Base-by-base conservation (phyloP, 1,140 invertebrate species). In the Papilio xuthus region DNA sequence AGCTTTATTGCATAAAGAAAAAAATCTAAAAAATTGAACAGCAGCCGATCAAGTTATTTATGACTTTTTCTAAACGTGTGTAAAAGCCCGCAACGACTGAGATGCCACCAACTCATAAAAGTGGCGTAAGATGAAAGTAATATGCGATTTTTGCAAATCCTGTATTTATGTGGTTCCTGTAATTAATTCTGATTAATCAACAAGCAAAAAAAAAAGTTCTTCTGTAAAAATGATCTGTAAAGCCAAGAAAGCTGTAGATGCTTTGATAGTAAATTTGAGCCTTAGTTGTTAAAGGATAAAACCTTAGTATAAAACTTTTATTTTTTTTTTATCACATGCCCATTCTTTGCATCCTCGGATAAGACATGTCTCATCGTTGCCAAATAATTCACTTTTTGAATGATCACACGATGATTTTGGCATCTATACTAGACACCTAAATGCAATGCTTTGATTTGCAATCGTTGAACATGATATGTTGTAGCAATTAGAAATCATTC, bases 381-480 rank as follows among this genome's bases (percentile, higher is more conserved):
- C 74, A 76, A 76, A 76, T 76, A 42, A 76, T 76, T 63, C 74
- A 76, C 53, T 56, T 37, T 15, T 41, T 76, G 56, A 76, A 32
- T 76, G 53, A 76, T 63, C 53, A 76, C 37, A 76, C 53, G 50
- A 60, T 63, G 26, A 76, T n/a, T 10, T 13, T 60, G 74, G 74
- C 50, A 76, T 76, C 28, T 42, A 26, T 76, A 63, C 20, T 20
- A 76, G 50, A 76, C 53, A 74, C 53, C 74, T 41, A 76, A 74
- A 76, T 60, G 74, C 32, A 76, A 60, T 47, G 1, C 20, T 76
- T 76, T 76, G 74, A 76, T 76, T 76, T 76, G 74, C 74, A 60
- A 76, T 32, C 53, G 32, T 13, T 23, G 37, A 76, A 41, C 47
- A 15, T 50, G 71, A 23, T 74, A 42, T 71, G 32, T n/a, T 41